Evolutionary conservation across 1,140 invertebrate species (phyloP).

Genomic region (Archivesica marissinica): DNA sequence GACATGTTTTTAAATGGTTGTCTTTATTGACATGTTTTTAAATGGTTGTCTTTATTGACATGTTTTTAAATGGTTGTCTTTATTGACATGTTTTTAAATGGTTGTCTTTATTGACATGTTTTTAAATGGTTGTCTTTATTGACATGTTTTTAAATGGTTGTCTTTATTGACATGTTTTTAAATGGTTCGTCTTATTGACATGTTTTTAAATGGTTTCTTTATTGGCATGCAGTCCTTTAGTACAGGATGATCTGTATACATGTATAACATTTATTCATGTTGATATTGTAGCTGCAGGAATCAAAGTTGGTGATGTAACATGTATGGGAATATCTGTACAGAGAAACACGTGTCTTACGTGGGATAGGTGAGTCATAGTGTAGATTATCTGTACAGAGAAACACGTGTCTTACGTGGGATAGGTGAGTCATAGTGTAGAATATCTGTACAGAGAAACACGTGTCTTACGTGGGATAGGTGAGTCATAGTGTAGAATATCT

Average conservation of each 20-base stretch:
- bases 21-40: too few species aligned
- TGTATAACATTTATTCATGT: too few species aligned
- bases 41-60: too few species aligned
- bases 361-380: constrained; percentile 87
- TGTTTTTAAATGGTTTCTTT: neutral
- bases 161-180: too few species aligned
- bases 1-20: too few species aligned
- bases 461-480: constrained; percentile 90
- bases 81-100: too few species aligned
- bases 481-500: neutral
- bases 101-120: too few species aligned
- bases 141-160: too few species aligned
- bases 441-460: too few species aligned
- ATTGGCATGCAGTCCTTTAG: neutral
- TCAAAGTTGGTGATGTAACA: constrained; percentile 86
- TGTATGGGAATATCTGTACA: constrained; percentile 95
- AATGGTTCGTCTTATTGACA: too few species aligned
- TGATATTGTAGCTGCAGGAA: constrained; percentile 73
- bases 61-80: too few species aligned
- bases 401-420: constrained; percentile 89
- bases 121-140: too few species aligned
- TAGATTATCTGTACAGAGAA: neutral
- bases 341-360: constrained; percentile 94
- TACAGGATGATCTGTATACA: neutral
- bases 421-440: constrained; percentile 71